phyloP scores from a whole-genome alignment of 2,113 vertebrate species.

The Pica pica region DNA sequence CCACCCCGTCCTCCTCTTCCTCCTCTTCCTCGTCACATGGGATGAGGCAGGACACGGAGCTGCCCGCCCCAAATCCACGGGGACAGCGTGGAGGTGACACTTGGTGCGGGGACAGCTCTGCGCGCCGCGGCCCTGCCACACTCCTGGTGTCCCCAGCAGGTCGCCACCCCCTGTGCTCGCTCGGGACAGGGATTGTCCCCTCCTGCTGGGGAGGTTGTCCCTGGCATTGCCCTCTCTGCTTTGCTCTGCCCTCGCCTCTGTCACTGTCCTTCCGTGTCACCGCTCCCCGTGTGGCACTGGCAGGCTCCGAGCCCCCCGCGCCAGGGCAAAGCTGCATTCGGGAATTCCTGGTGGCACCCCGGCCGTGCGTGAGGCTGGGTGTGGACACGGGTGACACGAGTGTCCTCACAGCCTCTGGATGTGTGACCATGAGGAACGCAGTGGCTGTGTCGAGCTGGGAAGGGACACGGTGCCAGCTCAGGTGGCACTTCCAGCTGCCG shows the following conservation, averaged over 20 bases:
- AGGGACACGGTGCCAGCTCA: rapidly evolving
- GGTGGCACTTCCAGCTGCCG: not conserved
- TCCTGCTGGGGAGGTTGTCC: not conserved
- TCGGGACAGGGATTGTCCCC: not conserved
- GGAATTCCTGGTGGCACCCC: not conserved
- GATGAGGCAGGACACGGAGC: not conserved
- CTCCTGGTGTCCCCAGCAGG: not conserved
- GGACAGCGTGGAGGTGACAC: not conserved
- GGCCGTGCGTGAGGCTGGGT: rapidly evolving
- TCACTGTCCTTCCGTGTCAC: not conserved
- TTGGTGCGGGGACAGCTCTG: not conserved
- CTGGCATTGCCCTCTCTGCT: not conserved
- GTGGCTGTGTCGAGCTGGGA: rapidly evolving
- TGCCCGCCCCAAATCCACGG: rapidly evolving
- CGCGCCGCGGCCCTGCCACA: rapidly evolving
- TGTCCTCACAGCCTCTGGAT: rapidly evolving
- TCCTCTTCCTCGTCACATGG: not conserved
- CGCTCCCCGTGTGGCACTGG: rapidly evolving
- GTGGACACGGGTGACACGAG: not conserved
- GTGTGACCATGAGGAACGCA: rapidly evolving
- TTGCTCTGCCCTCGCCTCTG: not conserved
- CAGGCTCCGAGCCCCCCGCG: not conserved
- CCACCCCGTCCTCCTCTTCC: not conserved
- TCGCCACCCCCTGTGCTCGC: rapidly evolving
- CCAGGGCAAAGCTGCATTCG: rapidly evolving